Conservation (phyloP, 2,113 vertebrate genomes). For the Suricata suricatta region DNA sequence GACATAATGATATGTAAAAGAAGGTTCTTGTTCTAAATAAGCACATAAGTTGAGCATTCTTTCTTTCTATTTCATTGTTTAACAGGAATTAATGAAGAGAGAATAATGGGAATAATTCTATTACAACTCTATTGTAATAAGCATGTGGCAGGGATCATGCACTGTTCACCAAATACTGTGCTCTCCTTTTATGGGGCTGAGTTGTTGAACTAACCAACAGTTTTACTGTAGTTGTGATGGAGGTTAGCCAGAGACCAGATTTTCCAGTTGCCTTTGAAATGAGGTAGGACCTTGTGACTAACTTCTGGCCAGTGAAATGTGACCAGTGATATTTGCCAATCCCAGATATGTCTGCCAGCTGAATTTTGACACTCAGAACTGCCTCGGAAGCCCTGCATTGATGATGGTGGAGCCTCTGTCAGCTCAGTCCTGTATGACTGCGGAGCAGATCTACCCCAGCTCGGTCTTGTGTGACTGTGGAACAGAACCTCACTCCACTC, state of each 20-base stretch:
- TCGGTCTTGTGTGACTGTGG: not conserved
- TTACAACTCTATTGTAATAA: not conserved
- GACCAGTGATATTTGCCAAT: not conserved
- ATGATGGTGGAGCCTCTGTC: not conserved
- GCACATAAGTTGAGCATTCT: not conserved
- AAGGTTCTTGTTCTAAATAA: not conserved
- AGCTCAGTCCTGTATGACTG: fast-evolving
- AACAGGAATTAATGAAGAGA: not conserved
- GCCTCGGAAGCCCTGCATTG: not conserved
- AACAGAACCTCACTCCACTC: not conserved
- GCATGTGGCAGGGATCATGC: not conserved
- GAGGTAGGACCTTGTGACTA: not conserved
- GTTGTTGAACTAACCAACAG: not conserved
- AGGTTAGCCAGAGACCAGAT: not conserved
- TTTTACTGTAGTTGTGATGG: not conserved
- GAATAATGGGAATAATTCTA: not conserved
- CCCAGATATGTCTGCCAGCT: not conserved
- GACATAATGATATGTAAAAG: too few relatives aligned
- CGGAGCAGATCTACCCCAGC: too few relatives aligned
- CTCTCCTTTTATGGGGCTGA: fast-evolving
- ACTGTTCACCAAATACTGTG: not conserved
- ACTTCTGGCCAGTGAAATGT: not conserved
- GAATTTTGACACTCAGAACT: not conserved
- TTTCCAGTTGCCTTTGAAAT: not conserved
- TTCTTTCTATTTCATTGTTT: not conserved